Base-by-base conservation (phyloP, 2,797 vertebrate species). In the Graptemys geographica region DNA sequence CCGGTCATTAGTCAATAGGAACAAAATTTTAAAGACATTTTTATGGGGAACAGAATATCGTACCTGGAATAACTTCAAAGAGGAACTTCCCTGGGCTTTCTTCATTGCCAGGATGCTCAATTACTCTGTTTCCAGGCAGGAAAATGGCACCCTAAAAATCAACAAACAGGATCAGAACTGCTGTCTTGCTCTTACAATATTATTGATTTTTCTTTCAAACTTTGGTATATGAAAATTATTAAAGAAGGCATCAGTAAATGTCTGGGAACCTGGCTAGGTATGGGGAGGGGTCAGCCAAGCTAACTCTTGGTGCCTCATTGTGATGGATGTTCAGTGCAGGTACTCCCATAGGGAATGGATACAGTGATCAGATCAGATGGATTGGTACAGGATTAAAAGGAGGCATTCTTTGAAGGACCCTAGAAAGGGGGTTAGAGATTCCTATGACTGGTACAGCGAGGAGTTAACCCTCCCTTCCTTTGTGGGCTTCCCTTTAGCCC, bases 11-110 rank as follows among this genome's bases (percentile, higher is more conserved):
- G 44, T 89, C 94, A 92, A 79, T 2, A 4, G 92, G 33, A 89
- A 96, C 57, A 95, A 92, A 72, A 92, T 28, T 53, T 37, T 65
- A 91, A 95, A 86, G 57, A 37, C 23, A 90, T 90, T 92, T 83
- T 88, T 74, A 89, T 0, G 1, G 18, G 11, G 13, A 86, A 10
- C 19, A 93, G 95, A 97, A 87, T 79, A 89, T 86, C 98, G 94
- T 99, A 99, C 99, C 99, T 99, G 99, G 98, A 98, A 99, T 95
- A 96, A 99, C 98, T 98, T 99, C 99, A 95, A 99, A 99, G 95
- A 99, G 99, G 97, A 99, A 99, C 97, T 99, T 99, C 37, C 99
- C 99, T 44, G 98, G 99, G 83, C 99, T 99, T 90, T 99, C 99
- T 59, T 99, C 98, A 96, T 98, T 99, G 98, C 97, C 99, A 27